These are phyloP conservation scores for Tapirus indicus DNA, from an alignment of 2,797 vertebrate genomes.

Conservation along the genomic window DNA sequence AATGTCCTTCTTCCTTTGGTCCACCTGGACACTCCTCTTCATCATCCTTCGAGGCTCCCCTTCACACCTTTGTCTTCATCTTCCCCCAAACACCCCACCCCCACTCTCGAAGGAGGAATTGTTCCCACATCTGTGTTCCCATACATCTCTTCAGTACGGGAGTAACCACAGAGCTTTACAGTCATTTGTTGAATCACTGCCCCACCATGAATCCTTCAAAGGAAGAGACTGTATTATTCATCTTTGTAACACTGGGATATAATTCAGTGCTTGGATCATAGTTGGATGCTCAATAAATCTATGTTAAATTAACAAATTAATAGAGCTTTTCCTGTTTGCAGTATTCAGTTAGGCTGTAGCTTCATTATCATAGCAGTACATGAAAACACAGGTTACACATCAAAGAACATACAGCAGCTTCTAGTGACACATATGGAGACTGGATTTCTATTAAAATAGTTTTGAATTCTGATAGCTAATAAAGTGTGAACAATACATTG, in stretches of 20 bases:
- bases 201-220: conserved; percentile 40
- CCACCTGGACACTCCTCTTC: not conserved
- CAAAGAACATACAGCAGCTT: not conserved
- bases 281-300: conserved; percentile 71
- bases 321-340: conserved; percentile 62
- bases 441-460: not conserved
- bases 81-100: not conserved
- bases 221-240: not conserved
- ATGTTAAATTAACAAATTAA: conserved; percentile 49
- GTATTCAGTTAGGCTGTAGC: conserved; percentile 10
- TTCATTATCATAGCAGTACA: not conserved
- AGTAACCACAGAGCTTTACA: not conserved
- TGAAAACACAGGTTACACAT: not conserved
- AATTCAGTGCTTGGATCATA: conserved; percentile 42
- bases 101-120: not conserved
- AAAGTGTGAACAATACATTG: not conserved
- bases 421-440: not conserved
- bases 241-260: not conserved
- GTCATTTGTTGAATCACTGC: conserved; percentile 34
- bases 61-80: not conserved
- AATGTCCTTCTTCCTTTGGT: not conserved
- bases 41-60: not conserved
- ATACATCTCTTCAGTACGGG: not conserved
- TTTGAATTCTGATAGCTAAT: conserved; percentile 3
- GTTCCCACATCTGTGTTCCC: conserved; percentile 46